Conservation (phyloP, 2,113 vertebrate genomes). For the Labeo catla region DNA sequence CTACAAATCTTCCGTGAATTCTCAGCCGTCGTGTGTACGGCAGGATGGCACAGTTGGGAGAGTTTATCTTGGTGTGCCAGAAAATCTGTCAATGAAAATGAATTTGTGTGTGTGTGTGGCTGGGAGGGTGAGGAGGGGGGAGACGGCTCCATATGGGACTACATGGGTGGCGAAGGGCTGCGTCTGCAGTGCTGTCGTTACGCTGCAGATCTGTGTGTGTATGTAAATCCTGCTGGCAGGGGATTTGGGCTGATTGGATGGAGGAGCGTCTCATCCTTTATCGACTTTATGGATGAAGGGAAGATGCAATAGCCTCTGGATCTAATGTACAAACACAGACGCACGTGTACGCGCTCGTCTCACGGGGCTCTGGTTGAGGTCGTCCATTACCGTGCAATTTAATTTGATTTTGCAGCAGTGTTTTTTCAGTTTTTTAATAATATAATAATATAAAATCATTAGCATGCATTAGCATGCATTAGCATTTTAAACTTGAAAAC, state of each 20-base stretch:
- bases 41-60: not conserved
- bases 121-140: slow-evolving; percentile 17
- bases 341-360: not conserved
- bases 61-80: slow-evolving; percentile 18
- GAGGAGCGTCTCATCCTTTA: slow-evolving; percentile 60
- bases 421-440: no score
- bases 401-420: not conserved
- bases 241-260: slow-evolving; percentile 67
- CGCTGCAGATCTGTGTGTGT: slow-evolving; percentile 24
- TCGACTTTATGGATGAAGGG: slow-evolving; percentile 38
- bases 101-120: slow-evolving; percentile 68
- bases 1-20: not conserved
- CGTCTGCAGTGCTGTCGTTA: slow-evolving; percentile 42
- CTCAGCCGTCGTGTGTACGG: not conserved
- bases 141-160: slow-evolving; percentile 54
- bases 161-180: slow-evolving; percentile 47
- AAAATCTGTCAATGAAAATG: slow-evolving; percentile 28
- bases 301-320: slow-evolving; percentile 33
- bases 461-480: no score
- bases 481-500: not conserved
- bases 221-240: slow-evolving; percentile 63
- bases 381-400: not conserved
- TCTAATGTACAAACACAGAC: not conserved
- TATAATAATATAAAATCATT: not conserved
- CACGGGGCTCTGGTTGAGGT: not conserved